phyloP scores from a whole-genome alignment of 2,888 invertebrate genomes.

The Drosophila pseudotakahashii region DNA sequence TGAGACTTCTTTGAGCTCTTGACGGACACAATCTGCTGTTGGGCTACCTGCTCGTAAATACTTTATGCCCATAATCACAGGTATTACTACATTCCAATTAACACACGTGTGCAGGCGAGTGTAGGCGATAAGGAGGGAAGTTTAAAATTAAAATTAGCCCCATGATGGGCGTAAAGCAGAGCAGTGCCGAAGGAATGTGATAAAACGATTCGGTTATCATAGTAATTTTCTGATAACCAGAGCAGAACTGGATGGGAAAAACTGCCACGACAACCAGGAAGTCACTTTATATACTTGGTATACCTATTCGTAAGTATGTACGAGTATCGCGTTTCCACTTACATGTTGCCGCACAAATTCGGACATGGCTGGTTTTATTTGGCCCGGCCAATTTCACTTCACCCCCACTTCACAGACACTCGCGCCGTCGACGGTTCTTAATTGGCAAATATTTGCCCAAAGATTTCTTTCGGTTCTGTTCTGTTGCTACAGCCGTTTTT shows the following conservation, averaged over 20 bases:
- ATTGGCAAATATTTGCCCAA: constrained; percentile 68
- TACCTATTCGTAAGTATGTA: no score
- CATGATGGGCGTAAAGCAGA: constrained; percentile 22
- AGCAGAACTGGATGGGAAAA: constrained; percentile 6
- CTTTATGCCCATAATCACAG: constrained; percentile 22
- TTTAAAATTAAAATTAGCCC: constrained; percentile 41
- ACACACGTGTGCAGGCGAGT: constrained; percentile 30
- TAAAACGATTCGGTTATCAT: constrained; percentile 40
- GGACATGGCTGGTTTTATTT: constrained; percentile 47
- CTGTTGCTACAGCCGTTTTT: constrained; percentile 69
- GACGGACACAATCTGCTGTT: constrained; percentile 23
- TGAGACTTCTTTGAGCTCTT: constrained; percentile 15
- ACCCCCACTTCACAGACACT: constrained; percentile 41
- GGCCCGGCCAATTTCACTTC: constrained; percentile 24
- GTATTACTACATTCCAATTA: constrained; percentile 34
- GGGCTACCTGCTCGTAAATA: constrained; percentile 26
- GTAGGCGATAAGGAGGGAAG: constrained; percentile 26
- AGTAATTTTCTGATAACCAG: constrained; percentile 50
- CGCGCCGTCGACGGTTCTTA: constrained; percentile 42
- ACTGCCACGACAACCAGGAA: constrained; percentile 34
- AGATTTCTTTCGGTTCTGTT: constrained; percentile 54
- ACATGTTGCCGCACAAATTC: constrained; percentile 70
- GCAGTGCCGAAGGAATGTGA: constrained; percentile 30
- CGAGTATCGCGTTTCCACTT: constrained; percentile 42
- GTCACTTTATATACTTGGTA: constrained; percentile 6